A percentile compares a stretch with the other conserved stretches of the same genome.
These are phyloP conservation scores for Bombus fervidus DNA, from an alignment of 1,140 invertebrate genomes.

Conservation along the genomic window DNA sequence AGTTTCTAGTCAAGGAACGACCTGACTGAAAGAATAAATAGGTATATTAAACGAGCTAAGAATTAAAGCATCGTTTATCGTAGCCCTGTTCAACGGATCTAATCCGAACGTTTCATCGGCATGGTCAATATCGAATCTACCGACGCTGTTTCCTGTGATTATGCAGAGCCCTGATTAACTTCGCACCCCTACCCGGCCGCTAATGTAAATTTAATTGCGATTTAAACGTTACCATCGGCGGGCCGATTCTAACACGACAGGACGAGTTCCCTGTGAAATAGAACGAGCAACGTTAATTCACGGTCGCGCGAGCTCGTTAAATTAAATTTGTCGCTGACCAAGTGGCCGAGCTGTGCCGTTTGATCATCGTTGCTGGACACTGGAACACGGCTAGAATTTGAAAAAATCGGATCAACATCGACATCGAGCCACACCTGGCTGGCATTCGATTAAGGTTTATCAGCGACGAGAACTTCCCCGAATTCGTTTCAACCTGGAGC, in stretches of 20 bases:
- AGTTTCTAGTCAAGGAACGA: background rate
- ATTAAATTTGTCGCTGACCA: conserved; percentile 11
- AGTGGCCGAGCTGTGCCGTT: background rate
- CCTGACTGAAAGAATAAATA: rapidly evolving
- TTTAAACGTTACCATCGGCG: background rate
- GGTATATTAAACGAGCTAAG: background rate
- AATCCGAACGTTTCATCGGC: background rate
- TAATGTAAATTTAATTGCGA: conserved; percentile 27
- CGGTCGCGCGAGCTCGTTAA: background rate
- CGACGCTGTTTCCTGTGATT: background rate
- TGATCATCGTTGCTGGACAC: background rate
- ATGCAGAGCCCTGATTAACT: background rate
- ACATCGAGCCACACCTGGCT: background rate
- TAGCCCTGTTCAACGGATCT: background rate
- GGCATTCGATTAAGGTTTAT: background rate
- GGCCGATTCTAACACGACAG: background rate
- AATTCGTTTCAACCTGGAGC: background rate
- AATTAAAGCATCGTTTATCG: background rate
- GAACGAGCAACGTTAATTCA: conserved; percentile 13
- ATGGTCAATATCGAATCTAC: background rate
- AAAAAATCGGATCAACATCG: background rate
- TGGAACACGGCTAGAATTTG: background rate
- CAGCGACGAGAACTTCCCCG: background rate
- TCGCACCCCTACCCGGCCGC: background rate
- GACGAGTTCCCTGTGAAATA: background rate